These are phyloP conservation scores for Alsophila aescularia DNA, from an alignment of 2,888 invertebrate genomes.

Conservation along the genomic window DNA sequence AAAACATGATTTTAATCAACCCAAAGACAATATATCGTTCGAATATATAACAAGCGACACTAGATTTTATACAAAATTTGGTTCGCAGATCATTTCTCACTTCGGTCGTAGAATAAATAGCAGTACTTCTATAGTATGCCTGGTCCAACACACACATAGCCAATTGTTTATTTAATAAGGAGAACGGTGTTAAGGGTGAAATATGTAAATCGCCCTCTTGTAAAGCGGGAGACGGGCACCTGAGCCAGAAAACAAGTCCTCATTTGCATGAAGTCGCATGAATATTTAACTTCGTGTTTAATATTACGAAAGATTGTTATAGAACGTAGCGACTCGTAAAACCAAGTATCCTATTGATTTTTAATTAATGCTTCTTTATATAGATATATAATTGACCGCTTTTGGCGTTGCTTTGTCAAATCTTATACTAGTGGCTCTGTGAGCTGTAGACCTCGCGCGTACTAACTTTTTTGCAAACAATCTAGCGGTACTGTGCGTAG, in stretches of 20 bases:
- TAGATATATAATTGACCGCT: not conserved
- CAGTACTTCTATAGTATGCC: too few species aligned
- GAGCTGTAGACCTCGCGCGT: too few species aligned
- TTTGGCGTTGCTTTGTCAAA: not conserved
- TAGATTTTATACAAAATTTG: too few species aligned
- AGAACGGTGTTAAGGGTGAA: slow-evolving; percentile 34
- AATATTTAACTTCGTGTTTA: slow-evolving; percentile 51
- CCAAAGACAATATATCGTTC: too few species aligned
- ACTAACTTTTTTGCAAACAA: too few species aligned
- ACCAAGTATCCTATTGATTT: slow-evolving; percentile 16
- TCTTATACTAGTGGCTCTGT: too few species aligned
- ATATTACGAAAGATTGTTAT: slow-evolving; percentile 38
- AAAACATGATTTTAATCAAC: too few species aligned
- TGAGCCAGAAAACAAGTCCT: slow-evolving; percentile 43
- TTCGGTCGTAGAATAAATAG: too few species aligned
- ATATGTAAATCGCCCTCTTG: slow-evolving; percentile 39
- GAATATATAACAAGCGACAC: too few species aligned
- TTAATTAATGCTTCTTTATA: slow-evolving; percentile 16
- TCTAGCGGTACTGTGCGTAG: too few species aligned
- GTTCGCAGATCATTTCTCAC: too few species aligned
- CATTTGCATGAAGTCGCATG: slow-evolving; percentile 53
- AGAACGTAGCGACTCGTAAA: slow-evolving; percentile 24
- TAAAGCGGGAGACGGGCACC: slow-evolving; percentile 28
- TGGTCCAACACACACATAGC: not conserved
- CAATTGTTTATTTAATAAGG: not conserved